These are phyloP conservation scores for Bombus vancouverensis DNA, from an alignment of 1,140 invertebrate species.

Conservation along the genomic window DNA sequence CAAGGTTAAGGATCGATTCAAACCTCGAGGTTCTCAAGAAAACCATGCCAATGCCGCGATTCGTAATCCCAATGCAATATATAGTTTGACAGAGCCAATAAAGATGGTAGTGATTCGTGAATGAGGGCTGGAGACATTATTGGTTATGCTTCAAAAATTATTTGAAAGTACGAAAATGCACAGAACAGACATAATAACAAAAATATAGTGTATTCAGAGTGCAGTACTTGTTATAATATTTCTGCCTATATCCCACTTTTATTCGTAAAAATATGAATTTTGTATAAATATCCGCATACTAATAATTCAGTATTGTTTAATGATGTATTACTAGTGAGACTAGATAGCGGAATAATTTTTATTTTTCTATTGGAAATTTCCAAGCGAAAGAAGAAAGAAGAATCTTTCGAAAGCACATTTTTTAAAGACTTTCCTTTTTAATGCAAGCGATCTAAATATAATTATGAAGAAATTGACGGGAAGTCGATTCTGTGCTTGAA, in stretches of 20 bases:
- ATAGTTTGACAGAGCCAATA: background rate
- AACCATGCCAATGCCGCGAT: background rate
- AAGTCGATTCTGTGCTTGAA: background rate
- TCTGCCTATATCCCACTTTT: no score
- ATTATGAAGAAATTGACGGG: background rate
- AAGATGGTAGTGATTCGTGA: background rate
- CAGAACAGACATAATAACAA: no score
- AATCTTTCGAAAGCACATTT: background rate
- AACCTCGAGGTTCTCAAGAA: background rate
- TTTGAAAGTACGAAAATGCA: background rate
- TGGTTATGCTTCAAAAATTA: background rate
- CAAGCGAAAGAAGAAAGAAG: background rate
- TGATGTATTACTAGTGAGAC: no score
- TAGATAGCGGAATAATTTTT: no score
- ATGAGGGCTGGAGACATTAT: background rate
- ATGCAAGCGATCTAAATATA: background rate
- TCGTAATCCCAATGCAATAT: no score
- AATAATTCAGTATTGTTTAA: no score
- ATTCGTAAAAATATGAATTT: no score
- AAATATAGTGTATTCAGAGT: no score
- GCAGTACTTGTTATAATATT: no score
- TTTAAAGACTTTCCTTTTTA: background rate
- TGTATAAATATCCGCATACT: no score
- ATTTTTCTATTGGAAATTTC: no score
- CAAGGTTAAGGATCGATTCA: background rate